phyloP scores from a whole-genome alignment of 1,140 invertebrate genomes.

The Eriosoma lanigerum region DNA sequence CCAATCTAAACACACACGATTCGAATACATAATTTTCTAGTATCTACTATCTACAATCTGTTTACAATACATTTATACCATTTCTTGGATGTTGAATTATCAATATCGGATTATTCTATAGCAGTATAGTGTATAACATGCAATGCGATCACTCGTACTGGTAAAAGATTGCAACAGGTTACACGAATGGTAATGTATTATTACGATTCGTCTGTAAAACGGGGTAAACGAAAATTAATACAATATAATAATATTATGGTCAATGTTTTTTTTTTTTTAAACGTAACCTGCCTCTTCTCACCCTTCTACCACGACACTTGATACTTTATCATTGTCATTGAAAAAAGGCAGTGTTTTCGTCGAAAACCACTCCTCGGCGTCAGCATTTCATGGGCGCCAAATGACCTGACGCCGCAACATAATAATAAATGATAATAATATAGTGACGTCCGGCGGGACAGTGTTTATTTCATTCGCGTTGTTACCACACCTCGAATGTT shows the following conservation, averaged over 20 bases:
- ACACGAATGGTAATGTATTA: too few relatives aligned
- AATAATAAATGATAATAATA: neutral
- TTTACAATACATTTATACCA: neutral
- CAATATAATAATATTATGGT: neutral
- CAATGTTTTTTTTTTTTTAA: neutral
- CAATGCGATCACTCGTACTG: neutral
- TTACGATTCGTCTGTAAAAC: neutral
- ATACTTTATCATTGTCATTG: neutral
- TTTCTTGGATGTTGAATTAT: neutral
- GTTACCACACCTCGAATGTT: slow-evolving; percentile 17
- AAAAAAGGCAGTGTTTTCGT: neutral
- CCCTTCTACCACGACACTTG: neutral
- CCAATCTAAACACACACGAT: neutral
- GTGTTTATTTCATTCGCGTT: slow-evolving; percentile 5
- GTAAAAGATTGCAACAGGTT: neutral
- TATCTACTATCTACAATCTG: too few relatives aligned
- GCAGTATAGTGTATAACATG: too few relatives aligned
- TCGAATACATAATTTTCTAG: neutral
- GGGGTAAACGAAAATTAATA: neutral
- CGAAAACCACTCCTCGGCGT: slow-evolving; percentile 27
- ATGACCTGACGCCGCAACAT: slow-evolving; percentile 15
- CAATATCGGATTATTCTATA: slow-evolving; percentile 1
- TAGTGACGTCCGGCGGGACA: slow-evolving; percentile 22
- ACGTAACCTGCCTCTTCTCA: too few relatives aligned
- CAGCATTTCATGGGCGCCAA: slow-evolving; percentile 36